Conservation (phyloP, 2,113 vertebrate genomes). For the Daubentonia madagascariensis region DNA sequence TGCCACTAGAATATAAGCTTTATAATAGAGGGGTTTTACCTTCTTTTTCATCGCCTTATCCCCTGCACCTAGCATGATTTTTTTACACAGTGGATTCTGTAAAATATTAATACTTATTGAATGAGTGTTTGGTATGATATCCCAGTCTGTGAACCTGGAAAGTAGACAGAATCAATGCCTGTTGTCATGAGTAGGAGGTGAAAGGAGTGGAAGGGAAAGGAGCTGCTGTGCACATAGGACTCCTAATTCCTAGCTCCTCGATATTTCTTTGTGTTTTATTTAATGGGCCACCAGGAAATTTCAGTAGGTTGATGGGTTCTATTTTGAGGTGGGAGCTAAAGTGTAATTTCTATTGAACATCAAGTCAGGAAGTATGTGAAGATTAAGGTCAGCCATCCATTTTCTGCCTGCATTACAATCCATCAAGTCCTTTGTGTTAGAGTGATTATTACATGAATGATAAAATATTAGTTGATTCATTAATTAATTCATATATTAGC, state of each 20-base stretch:
- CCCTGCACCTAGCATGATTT: background rate
- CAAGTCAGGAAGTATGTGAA: background rate
- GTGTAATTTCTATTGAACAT: background rate
- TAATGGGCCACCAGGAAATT: background rate
- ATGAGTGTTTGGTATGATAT: background rate
- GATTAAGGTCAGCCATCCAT: background rate
- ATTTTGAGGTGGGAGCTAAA: background rate
- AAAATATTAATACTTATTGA: background rate
- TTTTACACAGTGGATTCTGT: background rate
- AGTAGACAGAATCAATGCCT: background rate
- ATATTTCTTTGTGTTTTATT: background rate
- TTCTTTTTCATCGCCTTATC: background rate
- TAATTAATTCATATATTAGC: background rate
- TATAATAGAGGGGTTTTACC: background rate
- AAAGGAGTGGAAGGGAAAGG: background rate
- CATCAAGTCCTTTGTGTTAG: background rate
- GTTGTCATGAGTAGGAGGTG: background rate
- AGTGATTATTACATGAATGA: background rate
- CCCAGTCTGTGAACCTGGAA: background rate
- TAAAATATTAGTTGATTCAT: background rate
- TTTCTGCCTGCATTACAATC: background rate
- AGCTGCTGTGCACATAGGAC: background rate
- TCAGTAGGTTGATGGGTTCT: background rate
- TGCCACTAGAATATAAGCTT: background rate
- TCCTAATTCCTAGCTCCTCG: background rate